Base-by-base conservation (phyloP, 2,113 vertebrate species). In the Chaetorhynchus papuensis region DNA sequence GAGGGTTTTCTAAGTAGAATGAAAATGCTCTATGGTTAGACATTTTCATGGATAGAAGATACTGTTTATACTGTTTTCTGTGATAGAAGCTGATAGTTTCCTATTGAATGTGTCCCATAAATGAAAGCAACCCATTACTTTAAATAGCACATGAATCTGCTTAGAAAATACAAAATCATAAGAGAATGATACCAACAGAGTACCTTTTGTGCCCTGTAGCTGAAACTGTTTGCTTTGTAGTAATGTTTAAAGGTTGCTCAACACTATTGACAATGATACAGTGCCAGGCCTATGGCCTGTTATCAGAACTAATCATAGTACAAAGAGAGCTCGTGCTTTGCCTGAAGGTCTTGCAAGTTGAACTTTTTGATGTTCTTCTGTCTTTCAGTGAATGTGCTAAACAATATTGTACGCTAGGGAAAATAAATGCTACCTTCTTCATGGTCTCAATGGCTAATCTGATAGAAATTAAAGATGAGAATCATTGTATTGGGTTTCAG, bases 271-370 rank as follows among this genome's bases (percentile, higher is more conserved):
- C 24, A 57, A 3, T 33, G 47, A 59, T 49, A 16, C 2, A 49
- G 47, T 30, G 33, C 10, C 7, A 30, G 41, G 35, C 44, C 35
- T 59, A 9, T 57, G 54, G 54, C 39, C 33, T 68, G 1, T 64
- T 56, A 78, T 69, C 4, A 11, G 50, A 64, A 52, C 33, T 82
- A 54, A 60, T 44, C 63, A 53, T 15, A 13, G 15, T 11, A 39
- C 27, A 59, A 53, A 76, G 39, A n/a, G 53, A 76, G 53, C 52
- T 63, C 2, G 0, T 49, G n/a, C 22, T 68, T 87, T 0, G 0
- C 70, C 72, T 63, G 59, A 63, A 83, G 35, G 42, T 71, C 68
- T 71, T 72, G 35, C 17, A 44, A 50, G 35, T 52, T 80, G 22
- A 80, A 28, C 23, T 64, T 4, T 27, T 91, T 80, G 15, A 28